These are phyloP conservation scores for Steinernema carpocapsae DNA, from an alignment of 2,888 invertebrate genomes.

Conservation along the genomic window DNA sequence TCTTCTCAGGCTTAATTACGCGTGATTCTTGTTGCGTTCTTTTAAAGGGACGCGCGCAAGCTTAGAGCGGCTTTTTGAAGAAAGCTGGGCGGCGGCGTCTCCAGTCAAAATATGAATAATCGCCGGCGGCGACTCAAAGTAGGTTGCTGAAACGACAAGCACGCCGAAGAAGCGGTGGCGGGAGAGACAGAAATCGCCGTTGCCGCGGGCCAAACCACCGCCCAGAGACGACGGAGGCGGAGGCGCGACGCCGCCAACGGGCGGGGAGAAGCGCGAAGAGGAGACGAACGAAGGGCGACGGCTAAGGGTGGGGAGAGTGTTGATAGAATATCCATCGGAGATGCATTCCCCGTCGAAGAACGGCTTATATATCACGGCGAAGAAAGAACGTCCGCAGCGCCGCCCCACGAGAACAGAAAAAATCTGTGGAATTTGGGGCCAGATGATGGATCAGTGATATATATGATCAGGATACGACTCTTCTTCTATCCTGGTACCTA, in stretches of 20 bases:
- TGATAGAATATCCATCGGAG: slow-evolving; percentile 32
- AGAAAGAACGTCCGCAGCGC: slow-evolving; percentile 26
- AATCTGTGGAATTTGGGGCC: slow-evolving; percentile 33
- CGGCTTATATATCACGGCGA: slow-evolving; percentile 34
- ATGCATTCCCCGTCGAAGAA: slow-evolving; percentile 32
- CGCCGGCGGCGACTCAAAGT: slow-evolving; percentile 24
- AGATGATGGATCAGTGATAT: slow-evolving; percentile 31
- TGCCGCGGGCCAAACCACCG: no score
- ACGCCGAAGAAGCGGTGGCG: no score
- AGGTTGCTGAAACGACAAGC: slow-evolving; percentile 13
- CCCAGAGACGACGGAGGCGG: not conserved
- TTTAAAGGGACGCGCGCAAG: no score
- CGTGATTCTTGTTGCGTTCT: not conserved
- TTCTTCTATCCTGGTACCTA: no score
- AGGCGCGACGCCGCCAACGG: slow-evolving; percentile 2
- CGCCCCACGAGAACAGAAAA: slow-evolving; percentile 14
- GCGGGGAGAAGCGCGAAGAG: slow-evolving; percentile 7
- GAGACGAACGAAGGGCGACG: not conserved
- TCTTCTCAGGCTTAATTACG: slow-evolving; percentile 2
- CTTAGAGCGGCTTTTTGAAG: no score
- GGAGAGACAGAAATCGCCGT: no score
- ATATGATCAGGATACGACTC: not conserved
- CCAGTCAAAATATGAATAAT: slow-evolving; percentile 32
- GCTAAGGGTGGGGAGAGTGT: slow-evolving; percentile 18
- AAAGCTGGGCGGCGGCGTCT: not conserved